These are phyloP conservation scores for Triops longicaudatus DNA, from an alignment of 1,140 invertebrate genomes.

Conservation along the genomic window DNA sequence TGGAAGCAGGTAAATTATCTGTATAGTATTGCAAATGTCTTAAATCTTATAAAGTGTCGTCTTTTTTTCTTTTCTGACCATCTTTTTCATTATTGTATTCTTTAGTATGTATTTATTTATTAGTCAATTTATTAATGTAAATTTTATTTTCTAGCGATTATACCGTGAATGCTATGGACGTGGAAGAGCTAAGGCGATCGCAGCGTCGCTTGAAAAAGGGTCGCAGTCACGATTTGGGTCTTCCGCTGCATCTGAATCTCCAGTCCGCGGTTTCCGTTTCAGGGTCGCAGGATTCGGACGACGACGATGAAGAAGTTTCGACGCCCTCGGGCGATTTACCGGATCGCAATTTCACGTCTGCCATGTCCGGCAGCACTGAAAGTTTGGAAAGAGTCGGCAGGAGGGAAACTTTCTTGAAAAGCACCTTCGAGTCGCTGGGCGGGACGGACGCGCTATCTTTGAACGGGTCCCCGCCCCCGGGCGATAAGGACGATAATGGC, in stretches of 20 bases:
- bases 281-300: conserved; percentile 65
- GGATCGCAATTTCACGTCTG: conserved; percentile 48
- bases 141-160: conserved; percentile 59
- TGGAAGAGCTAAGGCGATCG: conserved; percentile 68
- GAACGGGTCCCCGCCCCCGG: neutral
- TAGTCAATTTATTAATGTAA: too few relatives aligned
- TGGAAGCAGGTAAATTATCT: conserved; percentile 38
- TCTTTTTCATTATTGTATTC: too few relatives aligned
- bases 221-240: neutral
- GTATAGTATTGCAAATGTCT: too few relatives aligned
- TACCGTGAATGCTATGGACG: conserved; percentile 77
- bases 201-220: conserved; percentile 58
- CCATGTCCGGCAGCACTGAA: conserved; percentile 54
- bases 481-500: conserved; percentile 25
- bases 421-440: conserved; percentile 65
- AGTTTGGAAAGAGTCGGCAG: conserved; percentile 59
- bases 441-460: conserved; percentile 23
- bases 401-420: conserved; percentile 64
- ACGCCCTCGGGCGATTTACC: conserved; percentile 64
- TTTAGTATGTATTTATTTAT: too few relatives aligned
- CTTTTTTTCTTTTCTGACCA: too few relatives aligned
- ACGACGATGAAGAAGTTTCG: conserved; percentile 61
- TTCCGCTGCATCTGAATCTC: conserved; percentile 17
- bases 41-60: conserved; percentile 21
- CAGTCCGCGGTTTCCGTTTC: conserved; percentile 44